phyloP scores from a whole-genome alignment of 2,113 vertebrate species.

The Zapornia atra region DNA sequence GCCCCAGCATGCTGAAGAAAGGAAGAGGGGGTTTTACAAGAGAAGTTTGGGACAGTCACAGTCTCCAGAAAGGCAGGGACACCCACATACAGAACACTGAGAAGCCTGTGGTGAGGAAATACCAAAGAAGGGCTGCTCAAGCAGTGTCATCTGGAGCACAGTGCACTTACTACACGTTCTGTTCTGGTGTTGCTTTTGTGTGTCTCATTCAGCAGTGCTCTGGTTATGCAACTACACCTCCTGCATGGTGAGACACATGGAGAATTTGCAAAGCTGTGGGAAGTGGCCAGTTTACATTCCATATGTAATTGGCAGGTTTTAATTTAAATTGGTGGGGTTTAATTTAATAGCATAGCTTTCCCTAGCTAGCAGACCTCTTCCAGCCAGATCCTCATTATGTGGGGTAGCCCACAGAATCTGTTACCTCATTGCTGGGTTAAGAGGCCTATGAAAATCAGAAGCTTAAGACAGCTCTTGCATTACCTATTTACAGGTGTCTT shows the following conservation, averaged over 20 bases:
- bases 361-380: background rate
- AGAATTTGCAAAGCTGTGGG: background rate
- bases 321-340: background rate
- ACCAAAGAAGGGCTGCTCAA: background rate
- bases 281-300: background rate
- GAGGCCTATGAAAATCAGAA: background rate
- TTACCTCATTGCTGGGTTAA: background rate
- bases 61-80: background rate
- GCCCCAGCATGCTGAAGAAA: background rate
- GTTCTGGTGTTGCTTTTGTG: background rate
- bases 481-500: background rate
- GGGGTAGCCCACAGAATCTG: background rate
- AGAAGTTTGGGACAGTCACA: background rate
- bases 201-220: background rate
- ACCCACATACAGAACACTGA: background rate
- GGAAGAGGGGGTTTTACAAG: background rate
- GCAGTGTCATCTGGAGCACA: background rate
- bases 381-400: background rate
- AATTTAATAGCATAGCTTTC: background rate
- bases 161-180: background rate
- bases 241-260: background rate
- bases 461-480: background rate
- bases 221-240: background rate
- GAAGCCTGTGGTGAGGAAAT: background rate
- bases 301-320: background rate